A percentile compares a stretch with the other conserved stretches of the same genome.
These are phyloP conservation scores for Halictus quadricinctus DNA, from an alignment of 2,888 invertebrate species.

Conservation along the genomic window DNA sequence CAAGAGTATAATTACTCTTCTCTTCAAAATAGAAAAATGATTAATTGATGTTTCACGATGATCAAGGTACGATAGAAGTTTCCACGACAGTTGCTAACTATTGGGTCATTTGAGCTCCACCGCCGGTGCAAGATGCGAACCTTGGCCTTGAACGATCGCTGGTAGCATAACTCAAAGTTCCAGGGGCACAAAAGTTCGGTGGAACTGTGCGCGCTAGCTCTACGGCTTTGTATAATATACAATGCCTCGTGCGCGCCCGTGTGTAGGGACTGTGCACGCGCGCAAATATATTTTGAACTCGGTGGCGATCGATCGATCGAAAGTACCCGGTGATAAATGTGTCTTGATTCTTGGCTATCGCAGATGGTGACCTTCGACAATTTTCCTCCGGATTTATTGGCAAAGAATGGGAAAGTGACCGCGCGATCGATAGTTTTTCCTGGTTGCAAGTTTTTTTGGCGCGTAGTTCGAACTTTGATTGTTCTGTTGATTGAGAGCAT, in stretches of 20 bases:
- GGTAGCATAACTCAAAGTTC: constrained; percentile 47
- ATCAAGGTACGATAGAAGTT: neutral
- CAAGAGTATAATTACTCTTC: too few relatives aligned
- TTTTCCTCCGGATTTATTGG: constrained; percentile 12
- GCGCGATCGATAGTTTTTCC: neutral
- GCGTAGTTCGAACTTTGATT: neutral
- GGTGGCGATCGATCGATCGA: constrained; percentile 34
- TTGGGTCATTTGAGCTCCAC: constrained; percentile 24
- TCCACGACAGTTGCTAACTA: neutral
- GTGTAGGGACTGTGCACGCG: neutral
- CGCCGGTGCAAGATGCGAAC: constrained; percentile 47
- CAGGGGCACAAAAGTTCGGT: constrained; percentile 51
- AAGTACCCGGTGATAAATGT: constrained; percentile 41
- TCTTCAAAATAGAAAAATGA: too few relatives aligned
- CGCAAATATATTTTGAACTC: constrained; percentile 27
- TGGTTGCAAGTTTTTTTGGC: neutral
- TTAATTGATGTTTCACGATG: neutral
- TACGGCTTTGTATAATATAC: constrained; percentile 1
- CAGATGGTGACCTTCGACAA: constrained; percentile 45
- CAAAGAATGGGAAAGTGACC: constrained; percentile 28
- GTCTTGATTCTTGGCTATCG: constrained; percentile 7
- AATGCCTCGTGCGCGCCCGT: neutral
- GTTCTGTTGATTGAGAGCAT: neutral
- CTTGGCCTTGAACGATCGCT: constrained; percentile 58
- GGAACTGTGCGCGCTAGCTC: constrained; percentile 47